Conservation (phyloP, 2,888 invertebrate genomes). For the Ochropacha duplaris region DNA sequence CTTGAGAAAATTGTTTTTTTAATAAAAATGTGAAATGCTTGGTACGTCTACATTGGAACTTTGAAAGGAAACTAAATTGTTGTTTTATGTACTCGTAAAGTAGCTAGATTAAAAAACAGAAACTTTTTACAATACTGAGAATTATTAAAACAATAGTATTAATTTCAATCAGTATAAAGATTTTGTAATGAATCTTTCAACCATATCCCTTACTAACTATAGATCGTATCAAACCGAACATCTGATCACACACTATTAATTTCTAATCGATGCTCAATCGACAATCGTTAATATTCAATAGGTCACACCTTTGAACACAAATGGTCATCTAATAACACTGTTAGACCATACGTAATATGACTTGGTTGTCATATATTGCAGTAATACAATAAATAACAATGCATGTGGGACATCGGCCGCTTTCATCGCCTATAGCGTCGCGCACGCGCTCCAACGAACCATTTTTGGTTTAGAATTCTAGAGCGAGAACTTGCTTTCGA, state of each 20-base stretch:
- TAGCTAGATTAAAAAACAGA: no score
- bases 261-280: conserved; percentile 35
- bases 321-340: conserved; percentile 43
- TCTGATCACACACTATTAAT: conserved; percentile 15
- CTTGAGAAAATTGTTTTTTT: conserved; percentile 20
- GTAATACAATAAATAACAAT: conserved; percentile 40
- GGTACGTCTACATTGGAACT: background rate
- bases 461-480: conserved; percentile 39
- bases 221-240: conserved; percentile 14
- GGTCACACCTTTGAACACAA: conserved; percentile 23
- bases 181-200: background rate
- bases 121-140: background rate
- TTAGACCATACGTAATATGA: conserved; percentile 37
- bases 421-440: conserved; percentile 43
- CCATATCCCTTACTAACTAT: background rate
- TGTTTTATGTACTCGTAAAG: background rate
- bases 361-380: conserved; percentile 34
- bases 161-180: background rate
- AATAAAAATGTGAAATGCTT: conserved; percentile 17
- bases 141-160: background rate
- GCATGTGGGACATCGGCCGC: conserved; percentile 48
- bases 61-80: background rate
- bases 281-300: conserved; percentile 13
- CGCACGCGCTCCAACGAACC: conserved; percentile 33
- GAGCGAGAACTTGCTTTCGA: conserved; percentile 33